Base-by-base conservation (phyloP, 2,113 vertebrate species). In the Podocnemis expansa region DNA sequence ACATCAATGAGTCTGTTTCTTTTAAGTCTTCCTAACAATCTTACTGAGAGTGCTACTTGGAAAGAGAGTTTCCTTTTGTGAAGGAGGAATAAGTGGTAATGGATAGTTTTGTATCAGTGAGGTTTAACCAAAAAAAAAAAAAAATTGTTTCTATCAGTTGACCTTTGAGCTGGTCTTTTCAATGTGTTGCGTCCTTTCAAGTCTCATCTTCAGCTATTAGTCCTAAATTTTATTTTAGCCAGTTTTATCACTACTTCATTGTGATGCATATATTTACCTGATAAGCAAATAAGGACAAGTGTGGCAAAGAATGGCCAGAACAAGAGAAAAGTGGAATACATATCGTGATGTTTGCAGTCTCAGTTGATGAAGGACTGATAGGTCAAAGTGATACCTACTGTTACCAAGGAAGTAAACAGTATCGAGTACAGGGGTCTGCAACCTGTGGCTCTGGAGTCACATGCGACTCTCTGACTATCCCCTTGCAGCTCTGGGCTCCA, bases 241-340 rank as follows among this genome's bases (percentile, higher is more conserved):
- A 29, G n/a, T 84, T 89, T 95, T 94, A 52, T 89, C 94, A 95
- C 80, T 4, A 31, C 89, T 83, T 80, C 38, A 25, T 76, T 89
- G 38, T 90, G 63, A 38, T 0, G 0, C 87, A 60, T 90, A 91
- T 94, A 11, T n/a, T 87, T 8, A n/a, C n/a, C n/a, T n/a, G n/a
- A n/a, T n/a, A n/a, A n/a, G n/a, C n/a, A n/a, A n/a, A n/a, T n/a
- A n/a, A n/a, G n/a, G n/a, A n/a, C n/a, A n/a, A n/a, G n/a, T n/a
- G n/a, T n/a, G n/a, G n/a, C n/a, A n/a, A n/a, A n/a, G n/a, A n/a
- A n/a, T n/a, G n/a, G n/a, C n/a, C n/a, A n/a, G n/a, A n/a, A n/a
- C n/a, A n/a, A n/a, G n/a, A n/a, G n/a, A n/a, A n/a, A n/a, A n/a
- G n/a, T n/a, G n/a, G n/a, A n/a, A n/a, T n/a, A n/a, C n/a, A n/a